These are phyloP conservation scores for Antigone vipio DNA, from an alignment of 2,113 vertebrate species.

Conservation along the genomic window DNA sequence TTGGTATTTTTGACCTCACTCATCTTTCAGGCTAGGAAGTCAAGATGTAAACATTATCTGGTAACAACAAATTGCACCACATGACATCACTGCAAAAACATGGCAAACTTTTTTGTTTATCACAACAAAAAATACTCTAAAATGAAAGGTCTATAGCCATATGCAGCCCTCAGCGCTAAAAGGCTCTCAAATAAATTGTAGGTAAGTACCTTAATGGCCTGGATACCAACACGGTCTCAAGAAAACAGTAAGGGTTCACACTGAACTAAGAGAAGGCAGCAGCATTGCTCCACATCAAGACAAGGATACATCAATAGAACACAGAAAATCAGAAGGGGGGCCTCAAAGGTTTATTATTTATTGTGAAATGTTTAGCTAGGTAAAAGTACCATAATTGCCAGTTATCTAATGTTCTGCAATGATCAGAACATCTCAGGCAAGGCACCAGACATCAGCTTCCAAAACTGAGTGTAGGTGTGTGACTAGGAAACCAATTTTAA, in stretches of 20 bases:
- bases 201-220: too few species aligned
- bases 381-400: accelerated
- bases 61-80: neutral
- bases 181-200: neutral
- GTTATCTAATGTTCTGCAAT: neutral
- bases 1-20: neutral
- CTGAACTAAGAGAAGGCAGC: neutral
- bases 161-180: neutral
- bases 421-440: neutral
- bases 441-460: neutral
- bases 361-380: neutral
- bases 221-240: neutral
- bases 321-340: neutral
- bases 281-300: neutral
- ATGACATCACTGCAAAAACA: neutral
- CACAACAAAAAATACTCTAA: neutral
- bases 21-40: neutral
- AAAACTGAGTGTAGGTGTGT: neutral
- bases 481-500: neutral
- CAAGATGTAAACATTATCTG: neutral
- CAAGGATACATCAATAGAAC: neutral
- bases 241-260: neutral
- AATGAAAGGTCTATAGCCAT: neutral
- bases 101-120: neutral
- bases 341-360: neutral